Conservation (phyloP, 2,888 invertebrate species). For the Eupithecia tripunctaria region DNA sequence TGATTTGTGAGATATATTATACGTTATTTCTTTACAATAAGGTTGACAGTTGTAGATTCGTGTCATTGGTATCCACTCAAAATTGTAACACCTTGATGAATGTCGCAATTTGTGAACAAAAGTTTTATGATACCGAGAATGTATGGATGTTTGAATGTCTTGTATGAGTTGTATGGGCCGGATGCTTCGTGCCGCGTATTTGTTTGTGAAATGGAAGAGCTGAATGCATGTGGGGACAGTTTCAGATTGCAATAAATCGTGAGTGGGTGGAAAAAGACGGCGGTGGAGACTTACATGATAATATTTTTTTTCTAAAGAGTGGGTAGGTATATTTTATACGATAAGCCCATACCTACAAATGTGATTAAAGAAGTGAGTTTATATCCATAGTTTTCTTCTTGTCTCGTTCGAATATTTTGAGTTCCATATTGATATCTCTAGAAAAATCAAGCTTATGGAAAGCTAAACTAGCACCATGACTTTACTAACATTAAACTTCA, state of each 20-base stretch:
- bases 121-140: slow-evolving; percentile 52
- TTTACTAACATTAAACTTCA: background rate
- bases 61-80: slow-evolving; percentile 24
- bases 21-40: background rate
- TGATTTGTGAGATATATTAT: background rate
- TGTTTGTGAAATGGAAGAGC: slow-evolving; percentile 64
- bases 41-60: background rate
- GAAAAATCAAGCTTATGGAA: background rate
- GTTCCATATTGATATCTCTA: background rate
- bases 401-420: background rate
- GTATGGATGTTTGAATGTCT: slow-evolving; percentile 50
- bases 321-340: too few relatives aligned
- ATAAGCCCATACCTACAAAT: background rate
- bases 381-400: background rate
- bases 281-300: slow-evolving; percentile 52
- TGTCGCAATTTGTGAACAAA: slow-evolving; percentile 51
- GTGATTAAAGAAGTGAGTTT: background rate
- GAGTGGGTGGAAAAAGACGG: slow-evolving; percentile 67
- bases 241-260: slow-evolving; percentile 80
- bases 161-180: slow-evolving; percentile 65
- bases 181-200: slow-evolving; percentile 70
- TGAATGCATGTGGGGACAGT: slow-evolving; percentile 78
- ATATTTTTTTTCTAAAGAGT: too few relatives aligned
- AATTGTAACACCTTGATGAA: slow-evolving; percentile 47
- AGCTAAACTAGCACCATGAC: background rate